phyloP scores from a whole-genome alignment of 2,888 invertebrate genomes.

The Drosophila antonietae region DNA sequence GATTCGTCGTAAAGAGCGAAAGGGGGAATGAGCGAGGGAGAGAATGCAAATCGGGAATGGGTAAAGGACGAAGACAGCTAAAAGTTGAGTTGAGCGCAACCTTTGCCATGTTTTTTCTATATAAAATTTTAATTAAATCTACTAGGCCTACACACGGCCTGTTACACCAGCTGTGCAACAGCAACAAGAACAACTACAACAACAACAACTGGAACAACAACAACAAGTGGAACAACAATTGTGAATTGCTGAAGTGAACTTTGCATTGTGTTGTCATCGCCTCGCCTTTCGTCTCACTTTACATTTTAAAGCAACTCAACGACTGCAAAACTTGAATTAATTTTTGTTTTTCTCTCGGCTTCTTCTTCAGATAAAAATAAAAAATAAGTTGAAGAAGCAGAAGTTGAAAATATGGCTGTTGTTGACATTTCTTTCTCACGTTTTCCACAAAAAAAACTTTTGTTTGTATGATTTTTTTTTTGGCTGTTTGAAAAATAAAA shows the following conservation, averaged over 20 bases:
- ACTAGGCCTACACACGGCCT: slow-evolving; percentile 52
- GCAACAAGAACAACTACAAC: slow-evolving; percentile 2
- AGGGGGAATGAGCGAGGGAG: background rate
- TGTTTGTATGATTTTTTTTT: slow-evolving; percentile 13
- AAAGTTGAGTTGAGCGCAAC: slow-evolving; percentile 46
- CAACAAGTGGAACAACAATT: slow-evolving; percentile 44
- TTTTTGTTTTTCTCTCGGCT: slow-evolving; percentile 45
- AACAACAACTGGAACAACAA: too few species aligned
- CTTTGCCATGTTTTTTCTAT: slow-evolving; percentile 44
- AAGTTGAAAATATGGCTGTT: slow-evolving; percentile 59
- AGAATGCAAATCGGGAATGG: background rate
- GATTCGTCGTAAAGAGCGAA: slow-evolving; percentile 20
- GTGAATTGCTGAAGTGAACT: slow-evolving; percentile 53
- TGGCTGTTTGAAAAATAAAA: slow-evolving; percentile 22
- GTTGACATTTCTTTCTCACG: slow-evolving; percentile 63
- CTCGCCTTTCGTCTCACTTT: slow-evolving; percentile 54
- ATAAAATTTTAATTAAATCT: slow-evolving; percentile 74
- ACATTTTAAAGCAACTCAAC: slow-evolving; percentile 70
- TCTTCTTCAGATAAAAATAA: slow-evolving; percentile 34
- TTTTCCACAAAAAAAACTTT: slow-evolving; percentile 8
- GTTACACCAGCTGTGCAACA: slow-evolving; percentile 64
- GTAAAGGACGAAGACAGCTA: slow-evolving; percentile 15
- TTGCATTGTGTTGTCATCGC: slow-evolving; percentile 49
- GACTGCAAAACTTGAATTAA: slow-evolving; percentile 70
- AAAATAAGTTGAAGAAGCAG: slow-evolving; percentile 18